These are phyloP conservation scores for Tinea semifulvella DNA, from an alignment of 2,888 invertebrate species.

Conservation along the genomic window DNA sequence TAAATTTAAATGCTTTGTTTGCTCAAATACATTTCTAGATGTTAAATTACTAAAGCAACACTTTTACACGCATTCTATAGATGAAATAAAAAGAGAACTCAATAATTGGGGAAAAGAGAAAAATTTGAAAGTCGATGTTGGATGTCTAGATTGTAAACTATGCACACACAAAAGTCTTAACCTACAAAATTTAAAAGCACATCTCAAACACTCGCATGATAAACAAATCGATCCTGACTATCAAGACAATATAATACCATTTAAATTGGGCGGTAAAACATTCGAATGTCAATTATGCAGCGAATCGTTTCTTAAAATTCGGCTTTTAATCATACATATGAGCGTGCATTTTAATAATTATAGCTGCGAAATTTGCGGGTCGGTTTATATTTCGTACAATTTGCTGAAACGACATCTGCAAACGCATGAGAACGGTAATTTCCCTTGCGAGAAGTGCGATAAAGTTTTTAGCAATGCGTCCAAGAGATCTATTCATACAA, in stretches of 20 bases:
- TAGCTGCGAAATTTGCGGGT: conserved; percentile 47
- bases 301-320: conserved; percentile 34
- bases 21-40: conserved; percentile 32
- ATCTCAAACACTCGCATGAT: conserved; percentile 35
- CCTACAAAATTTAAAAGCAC: conserved; percentile 33
- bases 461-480: conserved; percentile 42
- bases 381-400: conserved; percentile 36
- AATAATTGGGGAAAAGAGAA: conserved; percentile 33
- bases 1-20: conserved; percentile 46
- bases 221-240: conserved; percentile 30
- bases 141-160: conserved; percentile 37
- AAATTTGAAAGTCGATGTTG: conserved; percentile 43
- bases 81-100: conserved; percentile 33
- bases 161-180: conserved; percentile 28
- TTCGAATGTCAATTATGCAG: conserved; percentile 45
- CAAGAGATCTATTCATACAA: conserved; percentile 36
- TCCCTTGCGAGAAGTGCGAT: conserved; percentile 43
- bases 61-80: conserved; percentile 27
- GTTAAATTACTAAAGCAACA: conserved; percentile 33
- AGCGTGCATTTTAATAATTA: conserved; percentile 48
- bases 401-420: conserved; percentile 37
- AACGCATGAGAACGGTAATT: conserved; percentile 38
- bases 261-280: conserved; percentile 32
- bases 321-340: conserved; percentile 47
- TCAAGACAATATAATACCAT: conserved; percentile 46